Base-by-base conservation (phyloP, 2,888 invertebrate genomes). In the Phortica okadai region DNA sequence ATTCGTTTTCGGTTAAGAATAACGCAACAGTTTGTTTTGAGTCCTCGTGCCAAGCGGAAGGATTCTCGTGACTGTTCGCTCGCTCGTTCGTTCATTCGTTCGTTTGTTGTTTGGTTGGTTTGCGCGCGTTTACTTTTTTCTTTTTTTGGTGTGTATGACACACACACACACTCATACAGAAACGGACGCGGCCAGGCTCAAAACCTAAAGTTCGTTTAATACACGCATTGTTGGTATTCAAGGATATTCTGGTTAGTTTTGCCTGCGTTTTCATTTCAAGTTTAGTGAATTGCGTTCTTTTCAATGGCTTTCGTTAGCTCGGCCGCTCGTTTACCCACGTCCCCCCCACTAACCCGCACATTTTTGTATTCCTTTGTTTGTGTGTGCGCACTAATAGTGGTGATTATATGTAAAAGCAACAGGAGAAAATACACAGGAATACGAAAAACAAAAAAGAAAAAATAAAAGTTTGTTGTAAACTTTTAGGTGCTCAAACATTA, bases 1-100 rank as follows among this genome's bases (percentile, higher is more conserved):
- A 10, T 72, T 73, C 14, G 25, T 69, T 59, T 77, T 64, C 41
- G 64, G 16, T 54, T 62, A 16, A 25, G 42, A 33, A 66, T 8
- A 16, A 67, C 78, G 88, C 89, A 88, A 88, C 88, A 88, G 88
- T 88, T 88, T 89, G 88, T 85, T 88, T 80, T 79, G 81, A 74
- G 81, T 78, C 73, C 84, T 89, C 82, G 84, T 82, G 75, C 74
- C 67, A 21, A 77, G 76, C 81, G 83, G 80, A 81, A 82, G 88
- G 82, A 83, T 78, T 81, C 77, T 6, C 11, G 45, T 21, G 44
- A 21, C 14, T 41, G 76, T 67, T 73, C 74, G 70, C 56, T 74
- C 73, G 77, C 44, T 75, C 54, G 77, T 56, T 74, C 62, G 44
- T 33, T 73, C 44, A n/a, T 41, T 73, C 42, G 44, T n/a, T 50